A percentile compares a stretch with the other conserved stretches of the same genome.
These are phyloP conservation scores for Acridotheres tristis DNA, from an alignment of 2,797 vertebrate genomes.

Conservation along the genomic window DNA sequence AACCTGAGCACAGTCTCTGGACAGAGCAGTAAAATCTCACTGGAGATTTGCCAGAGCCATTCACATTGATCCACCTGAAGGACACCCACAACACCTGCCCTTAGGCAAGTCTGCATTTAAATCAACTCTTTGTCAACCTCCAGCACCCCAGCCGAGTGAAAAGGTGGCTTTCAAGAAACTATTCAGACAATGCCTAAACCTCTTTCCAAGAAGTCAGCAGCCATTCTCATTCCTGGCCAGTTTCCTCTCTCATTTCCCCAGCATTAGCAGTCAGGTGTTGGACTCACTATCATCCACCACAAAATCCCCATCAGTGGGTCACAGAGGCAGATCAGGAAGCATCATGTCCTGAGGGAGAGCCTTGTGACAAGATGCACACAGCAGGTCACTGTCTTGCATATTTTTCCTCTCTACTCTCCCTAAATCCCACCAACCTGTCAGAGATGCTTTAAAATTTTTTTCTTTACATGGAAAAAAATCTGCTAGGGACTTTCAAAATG, in stretches of 20 bases:
- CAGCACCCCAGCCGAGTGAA: background rate
- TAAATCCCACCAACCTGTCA: background rate
- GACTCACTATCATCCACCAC: background rate
- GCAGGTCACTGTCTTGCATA: background rate
- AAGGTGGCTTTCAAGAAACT: background rate
- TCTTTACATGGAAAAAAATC: background rate
- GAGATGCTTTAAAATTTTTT: background rate
- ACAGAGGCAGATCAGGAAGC: background rate
- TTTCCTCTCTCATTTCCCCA: background rate
- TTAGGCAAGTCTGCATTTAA: constrained; percentile 38
- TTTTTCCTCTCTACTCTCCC: background rate
- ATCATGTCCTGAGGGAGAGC: background rate
- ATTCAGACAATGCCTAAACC: background rate
- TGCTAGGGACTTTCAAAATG: background rate
- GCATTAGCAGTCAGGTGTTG: background rate
- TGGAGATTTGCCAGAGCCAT: constrained; percentile 9
- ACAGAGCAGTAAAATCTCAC: background rate
- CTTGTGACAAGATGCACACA: background rate
- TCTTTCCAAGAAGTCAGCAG: background rate
- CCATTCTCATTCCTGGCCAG: constrained; percentile 21
- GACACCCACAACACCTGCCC: background rate
- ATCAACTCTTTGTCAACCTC: constrained; percentile 30
- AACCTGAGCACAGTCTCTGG: background rate
- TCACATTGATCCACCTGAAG: constrained; percentile 3
- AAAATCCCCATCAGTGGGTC: background rate